Base-by-base conservation (phyloP, 2,888 invertebrate species). In the Catocala nupta region DNA sequence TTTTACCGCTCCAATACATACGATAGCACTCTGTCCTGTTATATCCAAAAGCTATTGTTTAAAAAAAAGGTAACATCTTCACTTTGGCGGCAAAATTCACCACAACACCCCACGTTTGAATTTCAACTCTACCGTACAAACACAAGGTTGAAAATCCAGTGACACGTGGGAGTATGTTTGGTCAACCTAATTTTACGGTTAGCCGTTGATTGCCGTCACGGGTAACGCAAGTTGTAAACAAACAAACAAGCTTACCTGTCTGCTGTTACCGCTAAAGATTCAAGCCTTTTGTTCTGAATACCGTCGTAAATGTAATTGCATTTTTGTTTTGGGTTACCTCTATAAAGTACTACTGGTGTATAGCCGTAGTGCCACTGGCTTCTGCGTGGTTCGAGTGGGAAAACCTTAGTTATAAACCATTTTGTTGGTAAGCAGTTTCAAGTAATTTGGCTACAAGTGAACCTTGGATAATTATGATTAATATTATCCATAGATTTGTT, bases 171-270 rank as follows among this genome's bases (percentile, higher is more conserved):
- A 1, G n/a, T 44, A 54, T 57, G 45, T 58, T 39, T 48, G 42
- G 9, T 16, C 39, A 33, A 55, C 45, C 53, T 43, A 53, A 50
- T 54, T 59, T 55, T 64, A 59, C 63, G 59, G 59, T 59, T 55
- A 64, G 11, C 11, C 11, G 49, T 59, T 51, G 54, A 55, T 60
- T 48, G 50, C 70, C 59, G 83, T 69, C 75, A 78, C 75, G 78
- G 77, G 69, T 69, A 82, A 74, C 72, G 70, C 78, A 80, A 78
- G 78, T 81, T 78, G 78, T 80, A 82, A 80, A 83, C 72, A 79
- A 80, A 81, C 60, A 78, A 73, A 78, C 54, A 75, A 10, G 59
- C 75, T 61, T 75, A 75, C 75, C 75, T 75, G 50, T 56, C 65
- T 59, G 69, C 64, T 52, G 67, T 63, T 65, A 52, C 63, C 65